These are phyloP conservation scores for Apantesis nais DNA, from an alignment of 2,888 invertebrate species.

Conservation along the genomic window DNA sequence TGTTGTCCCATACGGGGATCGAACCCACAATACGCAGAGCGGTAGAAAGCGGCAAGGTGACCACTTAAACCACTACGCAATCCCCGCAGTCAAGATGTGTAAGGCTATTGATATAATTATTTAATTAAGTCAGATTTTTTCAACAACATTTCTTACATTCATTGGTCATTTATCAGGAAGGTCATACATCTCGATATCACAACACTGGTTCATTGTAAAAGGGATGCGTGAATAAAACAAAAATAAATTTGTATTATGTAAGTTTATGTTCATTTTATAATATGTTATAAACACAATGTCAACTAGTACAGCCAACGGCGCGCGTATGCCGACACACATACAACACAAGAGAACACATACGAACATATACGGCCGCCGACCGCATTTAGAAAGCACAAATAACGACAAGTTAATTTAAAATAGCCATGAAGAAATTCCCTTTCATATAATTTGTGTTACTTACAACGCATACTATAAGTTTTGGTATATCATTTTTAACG, in stretches of 20 bases:
- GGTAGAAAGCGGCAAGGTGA: too few species aligned
- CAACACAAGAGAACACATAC: slow-evolving; percentile 43
- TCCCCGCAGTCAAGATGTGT: too few species aligned
- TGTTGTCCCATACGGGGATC: too few species aligned
- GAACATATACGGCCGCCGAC: slow-evolving; percentile 29
- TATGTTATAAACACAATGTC: slow-evolving; percentile 84
- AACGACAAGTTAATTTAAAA: slow-evolving; percentile 53
- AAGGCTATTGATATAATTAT: too few species aligned
- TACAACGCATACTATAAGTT: slow-evolving; percentile 58
- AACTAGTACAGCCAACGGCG: slow-evolving; percentile 68
- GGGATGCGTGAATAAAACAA: slow-evolving; percentile 61
- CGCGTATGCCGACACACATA: slow-evolving; percentile 53
- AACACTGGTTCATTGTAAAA: neutral
- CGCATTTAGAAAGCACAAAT: slow-evolving; percentile 45
- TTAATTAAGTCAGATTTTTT: too few species aligned
- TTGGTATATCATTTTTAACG: slow-evolving; percentile 71
- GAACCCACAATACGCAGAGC: too few species aligned
- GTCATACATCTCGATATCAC: neutral
- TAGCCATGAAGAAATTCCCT: slow-evolving; percentile 46
- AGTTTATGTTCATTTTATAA: slow-evolving; percentile 81
- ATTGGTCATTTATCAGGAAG: neutral
- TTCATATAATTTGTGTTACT: slow-evolving; percentile 45
- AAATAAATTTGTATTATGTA: slow-evolving; percentile 74
- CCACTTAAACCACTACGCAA: too few species aligned
- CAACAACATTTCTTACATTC: neutral